phyloP scores from a whole-genome alignment of 2,888 invertebrate species.

The Spialia ferax region DNA sequence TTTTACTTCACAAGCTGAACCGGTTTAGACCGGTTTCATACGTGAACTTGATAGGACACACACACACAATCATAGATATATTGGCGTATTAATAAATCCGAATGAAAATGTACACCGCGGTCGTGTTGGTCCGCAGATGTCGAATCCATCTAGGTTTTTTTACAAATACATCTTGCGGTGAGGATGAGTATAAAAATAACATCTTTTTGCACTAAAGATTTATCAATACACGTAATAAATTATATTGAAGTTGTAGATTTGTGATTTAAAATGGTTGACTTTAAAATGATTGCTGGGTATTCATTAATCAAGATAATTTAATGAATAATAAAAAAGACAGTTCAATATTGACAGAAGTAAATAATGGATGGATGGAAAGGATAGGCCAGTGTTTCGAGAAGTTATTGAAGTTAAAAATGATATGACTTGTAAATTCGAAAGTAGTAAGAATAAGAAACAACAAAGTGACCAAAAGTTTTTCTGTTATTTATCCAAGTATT shows the following conservation, averaged over 20 bases:
- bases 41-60: constrained; percentile 38
- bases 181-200: not conserved
- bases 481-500: too few relatives aligned
- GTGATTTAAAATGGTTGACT: too few relatives aligned
- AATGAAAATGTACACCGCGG: constrained; percentile 20
- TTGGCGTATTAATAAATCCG: constrained; percentile 31
- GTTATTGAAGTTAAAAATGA: not conserved
- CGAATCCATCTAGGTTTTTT: not conserved
- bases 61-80: constrained; percentile 29
- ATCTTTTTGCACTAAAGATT: not conserved
- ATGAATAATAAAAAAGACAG: not conserved
- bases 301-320: not conserved
- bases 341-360: not conserved
- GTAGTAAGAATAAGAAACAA: not conserved
- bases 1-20: constrained; percentile 46
- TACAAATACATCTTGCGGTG: constrained; percentile 13
- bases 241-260: not conserved
- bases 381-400: not conserved
- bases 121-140: not conserved
- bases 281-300: too few relatives aligned
- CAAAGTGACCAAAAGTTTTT: too few relatives aligned
- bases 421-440: not conserved
- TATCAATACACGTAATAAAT: not conserved
- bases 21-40: constrained; percentile 44
- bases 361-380: not conserved